Percentiles rank a stretch among this genome's conserved stretches.
Conservation (phyloP, 2,797 vertebrate species). For the Pseudomugil gertrudae region DNA sequence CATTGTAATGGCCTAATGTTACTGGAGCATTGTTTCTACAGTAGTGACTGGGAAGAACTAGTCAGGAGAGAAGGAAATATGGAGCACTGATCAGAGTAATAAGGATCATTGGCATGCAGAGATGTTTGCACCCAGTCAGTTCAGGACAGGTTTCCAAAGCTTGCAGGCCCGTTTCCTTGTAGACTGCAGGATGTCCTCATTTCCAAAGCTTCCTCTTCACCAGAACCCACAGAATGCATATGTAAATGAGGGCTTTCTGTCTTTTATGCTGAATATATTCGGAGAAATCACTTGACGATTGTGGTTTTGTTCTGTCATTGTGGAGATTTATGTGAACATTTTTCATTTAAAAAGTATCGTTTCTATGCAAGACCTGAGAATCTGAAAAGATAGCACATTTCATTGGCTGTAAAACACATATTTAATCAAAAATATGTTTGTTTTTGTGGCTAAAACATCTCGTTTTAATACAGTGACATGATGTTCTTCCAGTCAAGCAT, state of each 20-base stretch:
- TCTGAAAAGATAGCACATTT: background rate
- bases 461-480: background rate
- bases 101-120: background rate
- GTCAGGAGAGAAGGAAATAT: background rate
- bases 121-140: background rate
- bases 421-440: background rate
- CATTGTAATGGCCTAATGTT: background rate
- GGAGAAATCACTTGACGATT: background rate
- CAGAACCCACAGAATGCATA: background rate
- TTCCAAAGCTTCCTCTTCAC: background rate
- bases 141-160: background rate
- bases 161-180: background rate
- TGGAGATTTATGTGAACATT: background rate
- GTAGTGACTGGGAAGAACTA: background rate
- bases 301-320: background rate
- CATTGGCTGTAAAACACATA: background rate
- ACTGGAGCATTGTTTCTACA: slow-evolving; percentile 4
- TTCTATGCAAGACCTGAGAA: background rate
- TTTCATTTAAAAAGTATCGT: background rate
- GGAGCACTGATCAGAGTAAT: background rate
- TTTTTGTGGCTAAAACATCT: background rate
- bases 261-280: background rate
- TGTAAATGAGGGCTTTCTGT: background rate
- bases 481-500: background rate
- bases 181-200: background rate